Conservation (phyloP, 2,113 vertebrate genomes). For the Illadopsis cleaveri region DNA sequence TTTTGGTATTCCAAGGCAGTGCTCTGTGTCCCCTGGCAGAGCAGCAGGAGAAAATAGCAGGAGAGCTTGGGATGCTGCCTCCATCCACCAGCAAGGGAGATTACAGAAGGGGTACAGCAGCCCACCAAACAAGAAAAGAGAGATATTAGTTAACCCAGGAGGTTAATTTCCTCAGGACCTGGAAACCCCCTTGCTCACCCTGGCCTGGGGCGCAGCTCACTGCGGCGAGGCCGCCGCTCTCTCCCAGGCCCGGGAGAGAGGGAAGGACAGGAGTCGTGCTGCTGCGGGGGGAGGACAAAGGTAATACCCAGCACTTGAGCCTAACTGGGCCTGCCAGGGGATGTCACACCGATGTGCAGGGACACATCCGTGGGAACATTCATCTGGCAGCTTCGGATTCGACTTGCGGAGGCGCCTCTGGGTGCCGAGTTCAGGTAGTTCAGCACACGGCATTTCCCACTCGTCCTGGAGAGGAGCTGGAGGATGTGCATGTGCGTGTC, state of each 20-base stretch:
- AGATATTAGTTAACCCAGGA: background rate
- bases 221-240: accelerated
- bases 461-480: background rate
- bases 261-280: background rate
- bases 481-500: background rate
- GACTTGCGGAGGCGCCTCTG: background rate
- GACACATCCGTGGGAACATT: background rate
- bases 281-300: background rate
- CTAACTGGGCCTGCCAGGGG: conserved; percentile 1
- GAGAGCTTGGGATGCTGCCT: background rate
- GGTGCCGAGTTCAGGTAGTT: background rate
- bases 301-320: background rate
- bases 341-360: background rate
- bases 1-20: background rate
- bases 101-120: background rate
- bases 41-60: background rate
- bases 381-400: background rate
- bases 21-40: accelerated
- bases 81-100: background rate
- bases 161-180: background rate
- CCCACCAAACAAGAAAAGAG: background rate
- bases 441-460: accelerated
- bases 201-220: accelerated
- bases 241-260: no score
- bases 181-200: accelerated